phyloP scores from a whole-genome alignment of 2,113 vertebrate species.

The Cebus imitator region DNA sequence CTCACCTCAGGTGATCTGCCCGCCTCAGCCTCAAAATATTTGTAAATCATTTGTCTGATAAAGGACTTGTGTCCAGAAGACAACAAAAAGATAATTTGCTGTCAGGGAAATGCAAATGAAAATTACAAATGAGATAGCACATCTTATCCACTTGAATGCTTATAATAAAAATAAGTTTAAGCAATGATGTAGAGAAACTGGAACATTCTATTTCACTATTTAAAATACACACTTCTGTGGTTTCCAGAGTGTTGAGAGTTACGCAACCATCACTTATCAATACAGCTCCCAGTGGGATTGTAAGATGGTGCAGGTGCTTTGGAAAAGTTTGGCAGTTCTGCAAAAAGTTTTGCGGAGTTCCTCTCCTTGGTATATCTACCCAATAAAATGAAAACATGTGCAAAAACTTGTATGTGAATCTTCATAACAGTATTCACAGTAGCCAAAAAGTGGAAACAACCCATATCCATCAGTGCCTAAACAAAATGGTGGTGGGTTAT shows the following conservation, averaged over 20 bases:
- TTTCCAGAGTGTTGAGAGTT: too few species aligned
- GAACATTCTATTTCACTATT: neutral
- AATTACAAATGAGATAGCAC: neutral
- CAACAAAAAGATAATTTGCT: neutral
- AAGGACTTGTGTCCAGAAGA: neutral
- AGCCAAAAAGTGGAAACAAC: neutral
- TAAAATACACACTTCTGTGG: too few species aligned
- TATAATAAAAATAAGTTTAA: neutral
- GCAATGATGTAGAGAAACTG: neutral
- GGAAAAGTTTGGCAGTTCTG: neutral
- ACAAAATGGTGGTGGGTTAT: neutral
- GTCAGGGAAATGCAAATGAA: neutral
- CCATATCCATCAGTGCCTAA: neutral
- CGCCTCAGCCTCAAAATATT: too few species aligned
- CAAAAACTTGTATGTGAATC: neutral
- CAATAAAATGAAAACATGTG: slow-evolving; percentile 26
- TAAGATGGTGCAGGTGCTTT: slow-evolving; percentile 9
- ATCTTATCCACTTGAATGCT: neutral
- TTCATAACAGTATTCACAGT: neutral
- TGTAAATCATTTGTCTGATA: neutral
- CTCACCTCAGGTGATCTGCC: neutral
- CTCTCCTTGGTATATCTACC: neutral
- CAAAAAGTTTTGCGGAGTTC: neutral
- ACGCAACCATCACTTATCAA: too few species aligned
- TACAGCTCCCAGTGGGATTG: neutral